Percentiles rank a stretch among this genome's conserved stretches.
These are phyloP conservation scores for Ophraella communa DNA, from an alignment of 2,888 invertebrate species.

Conservation along the genomic window DNA sequence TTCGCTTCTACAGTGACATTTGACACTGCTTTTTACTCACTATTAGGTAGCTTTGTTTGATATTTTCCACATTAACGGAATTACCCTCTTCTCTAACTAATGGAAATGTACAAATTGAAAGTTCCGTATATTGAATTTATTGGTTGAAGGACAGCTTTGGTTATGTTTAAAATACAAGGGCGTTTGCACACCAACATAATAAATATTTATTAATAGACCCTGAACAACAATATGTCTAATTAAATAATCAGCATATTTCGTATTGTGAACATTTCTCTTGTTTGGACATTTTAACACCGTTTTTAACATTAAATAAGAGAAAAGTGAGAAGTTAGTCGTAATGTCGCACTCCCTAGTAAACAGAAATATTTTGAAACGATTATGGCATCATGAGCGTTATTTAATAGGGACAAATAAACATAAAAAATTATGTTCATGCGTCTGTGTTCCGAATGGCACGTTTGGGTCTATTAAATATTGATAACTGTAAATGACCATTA, in stretches of 20 bases:
- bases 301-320: neutral
- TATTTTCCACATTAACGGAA: slow-evolving; percentile 15
- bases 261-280: too few species aligned
- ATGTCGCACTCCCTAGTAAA: neutral
- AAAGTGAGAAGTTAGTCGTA: neutral
- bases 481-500: slow-evolving; percentile 52
- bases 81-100: slow-evolving; percentile 7
- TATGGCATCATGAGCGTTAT: slow-evolving; percentile 25
- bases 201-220: too few species aligned
- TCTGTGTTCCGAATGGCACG: slow-evolving; percentile 24
- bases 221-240: too few species aligned
- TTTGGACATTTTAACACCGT: too few species aligned
- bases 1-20: slow-evolving; percentile 50
- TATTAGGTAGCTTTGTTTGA: slow-evolving; percentile 31
- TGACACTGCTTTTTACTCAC: slow-evolving; percentile 56
- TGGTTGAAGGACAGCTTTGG: neutral
- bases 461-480: slow-evolving; percentile 42
- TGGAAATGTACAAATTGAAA: slow-evolving; percentile 8
- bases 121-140: neutral
- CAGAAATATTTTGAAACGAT: slow-evolving; percentile 16
- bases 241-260: too few species aligned
- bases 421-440: slow-evolving; percentile 26
- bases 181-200: too few species aligned
- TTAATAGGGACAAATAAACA: slow-evolving; percentile 27
- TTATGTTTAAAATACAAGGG: neutral